Conservation (phyloP, 2,113 vertebrate species). For the Crotophaga sulcirostris region DNA sequence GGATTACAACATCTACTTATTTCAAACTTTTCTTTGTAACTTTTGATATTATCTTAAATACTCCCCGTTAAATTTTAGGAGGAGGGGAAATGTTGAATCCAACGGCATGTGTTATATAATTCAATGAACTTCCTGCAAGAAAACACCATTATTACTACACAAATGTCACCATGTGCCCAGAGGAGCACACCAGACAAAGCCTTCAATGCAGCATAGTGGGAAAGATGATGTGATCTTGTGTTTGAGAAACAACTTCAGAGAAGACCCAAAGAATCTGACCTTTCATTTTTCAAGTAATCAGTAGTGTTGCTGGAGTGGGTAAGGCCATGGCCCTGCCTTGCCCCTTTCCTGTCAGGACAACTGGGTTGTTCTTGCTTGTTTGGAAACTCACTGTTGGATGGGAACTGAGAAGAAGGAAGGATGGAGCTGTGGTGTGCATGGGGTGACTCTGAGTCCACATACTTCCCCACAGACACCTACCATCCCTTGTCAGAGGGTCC, state of each 20-base stretch:
- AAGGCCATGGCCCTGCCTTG: not conserved
- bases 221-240: not conserved
- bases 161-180: not conserved
- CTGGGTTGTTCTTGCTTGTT: not conserved
- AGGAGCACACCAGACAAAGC: not conserved
- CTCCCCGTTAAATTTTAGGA: not conserved
- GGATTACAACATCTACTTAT: conserved; percentile 22
- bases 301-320: not conserved
- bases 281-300: too few species aligned
- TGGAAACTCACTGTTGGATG: not conserved
- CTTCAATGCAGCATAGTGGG: not conserved
- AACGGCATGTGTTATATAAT: not conserved
- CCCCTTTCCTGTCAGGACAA: not conserved
- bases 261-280: not conserved
- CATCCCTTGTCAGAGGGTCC: not conserved
- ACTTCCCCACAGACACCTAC: not conserved
- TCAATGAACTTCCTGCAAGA: not conserved
- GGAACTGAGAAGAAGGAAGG: not conserved
- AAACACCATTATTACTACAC: not conserved
- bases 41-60: not conserved
- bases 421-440: not conserved
- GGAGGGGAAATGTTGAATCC: not conserved
- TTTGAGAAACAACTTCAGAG: not conserved
- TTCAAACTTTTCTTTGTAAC: conserved; percentile 28
- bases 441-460: not conserved